Base-by-base conservation (phyloP, 2,113 vertebrate species). In the Empidonax traillii region DNA sequence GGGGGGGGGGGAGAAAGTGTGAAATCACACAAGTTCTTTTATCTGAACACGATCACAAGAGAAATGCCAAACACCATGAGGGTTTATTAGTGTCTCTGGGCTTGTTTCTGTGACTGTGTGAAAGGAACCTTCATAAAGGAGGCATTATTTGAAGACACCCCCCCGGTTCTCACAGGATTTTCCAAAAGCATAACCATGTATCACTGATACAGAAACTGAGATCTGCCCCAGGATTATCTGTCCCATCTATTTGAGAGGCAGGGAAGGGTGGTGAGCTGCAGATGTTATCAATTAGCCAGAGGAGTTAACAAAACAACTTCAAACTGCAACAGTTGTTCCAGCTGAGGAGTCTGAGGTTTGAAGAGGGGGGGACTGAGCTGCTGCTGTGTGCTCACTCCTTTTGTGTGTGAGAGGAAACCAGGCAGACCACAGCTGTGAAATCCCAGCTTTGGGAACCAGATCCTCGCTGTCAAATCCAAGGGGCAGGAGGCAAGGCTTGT, bases 231-330 rank as follows among this genome's bases (percentile, higher is more conserved):
- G 75, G 4, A 46, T 92, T 86, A 63, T 93, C 95, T 88, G 43
- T n/a, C 67, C 6, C 6, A 94, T 92, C 76, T 55, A 27, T 37
- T 7, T 43, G 68, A 93, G 95, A 89, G 1, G 2, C 49, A 12
- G 44, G 59, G 90, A 78, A 86, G 79, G 73, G 37, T 68, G 86
- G 72, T 4, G 83, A 81, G 88, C 46, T 92, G 88, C 96, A 97
- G 94, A 89, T 95, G 94, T 92, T 94, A 58, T 92, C 88, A 96
- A 96, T 95, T 96, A 96, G 83, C 86, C 77, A 53, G 27, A 96
- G 78, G 76, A 93, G 83, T 94, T 94, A 95, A 93, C 93, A 65
- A 95, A 96, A 95, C 92, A 94, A 33, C 90, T 92, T 78, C 90
- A 71, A 85, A 92, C 85, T 44, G 1, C 96, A 90, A 81, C 93